These are phyloP conservation scores for Brachylomia viminalis DNA, from an alignment of 2,888 invertebrate genomes.

Conservation along the genomic window DNA sequence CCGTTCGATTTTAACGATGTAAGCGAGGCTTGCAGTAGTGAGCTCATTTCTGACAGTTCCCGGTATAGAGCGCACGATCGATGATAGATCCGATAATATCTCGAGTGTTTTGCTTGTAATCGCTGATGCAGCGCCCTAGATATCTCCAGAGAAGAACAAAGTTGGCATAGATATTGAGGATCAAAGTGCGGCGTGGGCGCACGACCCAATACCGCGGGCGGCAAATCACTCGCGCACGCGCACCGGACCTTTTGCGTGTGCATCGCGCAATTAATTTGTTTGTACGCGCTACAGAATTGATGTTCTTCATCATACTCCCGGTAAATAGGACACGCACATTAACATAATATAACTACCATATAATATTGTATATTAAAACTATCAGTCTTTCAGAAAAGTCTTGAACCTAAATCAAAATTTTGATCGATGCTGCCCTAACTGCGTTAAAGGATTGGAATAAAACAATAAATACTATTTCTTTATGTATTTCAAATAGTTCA, in stretches of 20 bases:
- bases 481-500: constrained; percentile 83
- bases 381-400: constrained; percentile 4
- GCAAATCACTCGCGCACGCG: constrained; percentile 82
- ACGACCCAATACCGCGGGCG: constrained; percentile 87
- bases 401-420: constrained; percentile 34
- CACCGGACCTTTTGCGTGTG: constrained; percentile 83
- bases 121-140: constrained; percentile 84
- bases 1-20: constrained; percentile 29
- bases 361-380: constrained; percentile 13
- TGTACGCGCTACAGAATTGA: constrained; percentile 74
- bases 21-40: constrained; percentile 28
- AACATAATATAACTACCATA: constrained; percentile 22
- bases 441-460: constrained; percentile 80
- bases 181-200: constrained; percentile 90
- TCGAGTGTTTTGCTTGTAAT: constrained; percentile 75
- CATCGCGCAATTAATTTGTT: constrained; percentile 78
- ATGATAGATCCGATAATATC: constrained; percentile 77
- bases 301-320: constrained; percentile 72
- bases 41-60: constrained; percentile 57
- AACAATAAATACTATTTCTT: constrained; percentile 82
- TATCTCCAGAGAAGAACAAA: constrained; percentile 87
- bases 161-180: constrained; percentile 89
- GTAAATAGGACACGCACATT: constrained; percentile 58
- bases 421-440: constrained; percentile 50
- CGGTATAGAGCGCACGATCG: constrained; percentile 60